Percentiles rank a stretch among this genome's conserved stretches.
phyloP scores from a whole-genome alignment of 2,113 vertebrate genomes.

The Geothlypis trichas region DNA sequence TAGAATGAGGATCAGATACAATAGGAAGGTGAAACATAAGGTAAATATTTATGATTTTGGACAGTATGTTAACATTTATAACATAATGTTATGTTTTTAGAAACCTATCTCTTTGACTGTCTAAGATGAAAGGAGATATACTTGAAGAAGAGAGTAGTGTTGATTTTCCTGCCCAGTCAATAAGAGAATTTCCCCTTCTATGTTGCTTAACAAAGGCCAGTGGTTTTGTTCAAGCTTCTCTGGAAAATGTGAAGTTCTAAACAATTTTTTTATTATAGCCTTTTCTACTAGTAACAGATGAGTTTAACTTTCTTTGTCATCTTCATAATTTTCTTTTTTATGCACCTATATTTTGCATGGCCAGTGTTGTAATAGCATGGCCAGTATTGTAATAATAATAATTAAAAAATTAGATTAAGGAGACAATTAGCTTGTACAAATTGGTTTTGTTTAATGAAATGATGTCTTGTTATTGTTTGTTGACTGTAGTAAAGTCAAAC shows the following conservation, averaged over 20 bases:
- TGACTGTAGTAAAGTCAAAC: neutral
- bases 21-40: neutral
- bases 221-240: neutral
- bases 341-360: neutral
- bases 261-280: neutral
- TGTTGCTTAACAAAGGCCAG: neutral
- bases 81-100: neutral
- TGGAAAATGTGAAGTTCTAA: neutral
- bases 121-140: neutral
- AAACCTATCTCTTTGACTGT: neutral
- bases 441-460: neutral
- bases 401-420: neutral
- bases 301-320: neutral
- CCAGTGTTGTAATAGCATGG: neutral
- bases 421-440: neutral
- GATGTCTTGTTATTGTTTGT: neutral
- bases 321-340: neutral
- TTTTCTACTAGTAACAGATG: neutral
- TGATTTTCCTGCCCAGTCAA: neutral
- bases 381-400: neutral
- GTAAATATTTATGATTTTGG: neutral
- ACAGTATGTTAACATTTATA: neutral
- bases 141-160: neutral
- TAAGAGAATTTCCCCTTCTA: neutral
- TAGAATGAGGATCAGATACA: neutral